Evolutionary conservation across 2,888 invertebrate species (phyloP).

Genomic region (Phlogophora meticulosa): DNA sequence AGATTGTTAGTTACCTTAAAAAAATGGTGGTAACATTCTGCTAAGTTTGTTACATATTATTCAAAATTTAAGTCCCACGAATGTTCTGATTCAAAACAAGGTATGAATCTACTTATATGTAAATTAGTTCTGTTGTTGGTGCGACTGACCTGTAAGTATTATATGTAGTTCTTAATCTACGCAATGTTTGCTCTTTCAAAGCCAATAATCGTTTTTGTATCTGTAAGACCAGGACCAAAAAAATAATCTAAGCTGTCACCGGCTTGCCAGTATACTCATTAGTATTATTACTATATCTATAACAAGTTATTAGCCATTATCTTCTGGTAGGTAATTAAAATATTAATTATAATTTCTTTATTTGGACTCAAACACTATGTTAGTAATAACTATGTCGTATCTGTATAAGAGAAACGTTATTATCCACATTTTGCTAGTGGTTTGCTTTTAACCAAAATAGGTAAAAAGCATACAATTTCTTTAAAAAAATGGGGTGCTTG

Average conservation of each 20-base stretch:
- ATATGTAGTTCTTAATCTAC: conserved; percentile 8
- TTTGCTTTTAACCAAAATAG: too few relatives aligned
- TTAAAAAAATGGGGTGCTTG: conserved; percentile 11
- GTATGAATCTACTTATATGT: conserved; percentile 1
- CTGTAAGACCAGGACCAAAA: neutral
- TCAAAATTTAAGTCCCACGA: conserved; percentile 14
- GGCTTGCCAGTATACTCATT: neutral
- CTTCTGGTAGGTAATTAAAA: too few relatives aligned
- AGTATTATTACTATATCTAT: neutral
- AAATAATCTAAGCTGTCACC: conserved; percentile 23
- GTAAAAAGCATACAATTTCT: neutral
- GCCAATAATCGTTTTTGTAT: conserved; percentile 24
- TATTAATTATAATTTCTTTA: too few relatives aligned
- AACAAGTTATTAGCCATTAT: neutral
- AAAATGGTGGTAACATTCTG: conserved; percentile 10
- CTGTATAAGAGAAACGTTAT: neutral
- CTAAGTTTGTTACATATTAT: conserved; percentile 2
- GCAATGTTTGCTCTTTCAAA: conserved; percentile 42
- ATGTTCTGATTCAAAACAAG: conserved; percentile 22
- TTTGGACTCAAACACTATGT: too few relatives aligned
- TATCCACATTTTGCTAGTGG: neutral
- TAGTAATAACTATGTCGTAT: too few relatives aligned
- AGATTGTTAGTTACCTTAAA: conserved; percentile 43
- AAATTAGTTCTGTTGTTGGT: conserved; percentile 45
- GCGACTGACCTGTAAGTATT: conserved; percentile 55